A percentile compares a stretch with the other conserved stretches of the same genome.
phyloP scores from a whole-genome alignment of 1,140 invertebrate genomes.

The Drosophila guanche region DNA sequence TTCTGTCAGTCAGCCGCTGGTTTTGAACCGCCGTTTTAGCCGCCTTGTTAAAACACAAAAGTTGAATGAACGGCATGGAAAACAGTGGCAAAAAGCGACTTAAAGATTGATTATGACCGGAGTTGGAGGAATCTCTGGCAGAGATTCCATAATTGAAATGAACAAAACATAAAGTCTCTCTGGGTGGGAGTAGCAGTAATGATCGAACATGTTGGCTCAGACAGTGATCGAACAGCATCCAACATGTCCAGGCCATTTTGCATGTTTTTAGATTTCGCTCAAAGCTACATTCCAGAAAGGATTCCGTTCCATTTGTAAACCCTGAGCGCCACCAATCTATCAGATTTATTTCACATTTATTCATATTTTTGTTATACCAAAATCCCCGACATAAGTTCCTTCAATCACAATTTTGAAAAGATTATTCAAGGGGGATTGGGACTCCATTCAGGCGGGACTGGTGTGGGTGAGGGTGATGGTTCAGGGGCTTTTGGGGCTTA shows the following conservation, averaged over 20 bases:
- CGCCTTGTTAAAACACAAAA: constrained; percentile 11
- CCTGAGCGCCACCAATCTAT: neutral
- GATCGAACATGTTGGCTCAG: too few species aligned
- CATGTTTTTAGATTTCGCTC: neutral
- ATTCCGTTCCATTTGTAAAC: neutral
- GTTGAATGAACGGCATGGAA: constrained; percentile 37
- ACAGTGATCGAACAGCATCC: too few species aligned
- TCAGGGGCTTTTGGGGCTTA: too few species aligned
- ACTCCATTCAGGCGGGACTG: neutral
- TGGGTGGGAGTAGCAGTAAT: too few species aligned
- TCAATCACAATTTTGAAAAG: neutral
- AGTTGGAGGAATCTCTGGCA: neutral
- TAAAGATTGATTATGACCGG: constrained; percentile 1
- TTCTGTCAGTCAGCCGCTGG: constrained; percentile 17
- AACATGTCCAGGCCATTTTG: too few species aligned
- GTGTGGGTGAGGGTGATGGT: too few species aligned
- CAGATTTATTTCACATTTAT: constrained; percentile 6
- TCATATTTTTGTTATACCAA: neutral
- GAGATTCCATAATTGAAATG: too few species aligned
- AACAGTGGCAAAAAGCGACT: constrained; percentile 22
- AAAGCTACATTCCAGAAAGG: neutral
- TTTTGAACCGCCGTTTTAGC: constrained; percentile 35
- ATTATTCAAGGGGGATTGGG: constrained; percentile 10
- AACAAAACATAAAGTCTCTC: too few species aligned
- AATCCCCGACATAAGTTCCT: neutral